Evolutionary conservation across 2,113 vertebrate species (phyloP).

Genomic region (Nerophis lumbriciformis): DNA sequence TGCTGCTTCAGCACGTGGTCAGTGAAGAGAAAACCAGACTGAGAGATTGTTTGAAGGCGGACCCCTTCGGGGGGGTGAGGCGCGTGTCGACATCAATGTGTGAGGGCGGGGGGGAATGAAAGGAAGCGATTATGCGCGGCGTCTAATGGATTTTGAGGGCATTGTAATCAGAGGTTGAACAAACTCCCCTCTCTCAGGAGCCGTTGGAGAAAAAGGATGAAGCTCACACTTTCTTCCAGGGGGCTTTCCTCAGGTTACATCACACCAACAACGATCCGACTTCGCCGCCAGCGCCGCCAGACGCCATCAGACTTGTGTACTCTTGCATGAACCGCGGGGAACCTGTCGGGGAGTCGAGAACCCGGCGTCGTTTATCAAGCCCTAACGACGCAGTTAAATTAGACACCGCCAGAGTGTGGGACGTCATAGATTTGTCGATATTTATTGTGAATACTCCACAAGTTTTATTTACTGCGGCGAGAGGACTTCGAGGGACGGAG

Average conservation of each 20-base stretch:
- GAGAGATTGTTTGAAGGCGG: constrained; percentile 18
- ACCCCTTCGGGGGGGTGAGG: constrained; percentile 31
- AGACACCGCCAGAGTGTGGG: neutral
- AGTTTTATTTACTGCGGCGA: neutral
- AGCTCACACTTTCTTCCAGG: constrained; percentile 28
- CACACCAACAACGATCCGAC: neutral
- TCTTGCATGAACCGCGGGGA: neutral
- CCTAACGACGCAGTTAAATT: neutral
- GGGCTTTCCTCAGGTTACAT: constrained; percentile 19
- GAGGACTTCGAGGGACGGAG: neutral
- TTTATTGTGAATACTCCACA: neutral
- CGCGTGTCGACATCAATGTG: constrained; percentile 41
- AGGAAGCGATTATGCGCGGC: constrained; percentile 47
- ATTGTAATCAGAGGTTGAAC: constrained; percentile 54
- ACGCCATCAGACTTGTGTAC: neutral
- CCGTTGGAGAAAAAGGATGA: constrained; percentile 34
- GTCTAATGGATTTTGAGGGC: constrained; percentile 49
- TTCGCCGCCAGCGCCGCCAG: neutral
- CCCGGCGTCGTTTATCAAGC: neutral
- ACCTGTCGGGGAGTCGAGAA: neutral
- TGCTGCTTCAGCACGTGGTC: constrained; percentile 3
- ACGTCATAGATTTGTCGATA: constrained; percentile 4
- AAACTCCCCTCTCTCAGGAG: constrained; percentile 30
- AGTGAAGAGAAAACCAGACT: constrained; percentile 1
- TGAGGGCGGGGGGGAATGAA: constrained; percentile 26